Base-by-base conservation (phyloP, 2,888 invertebrate species). In the Ophion ellenae region DNA sequence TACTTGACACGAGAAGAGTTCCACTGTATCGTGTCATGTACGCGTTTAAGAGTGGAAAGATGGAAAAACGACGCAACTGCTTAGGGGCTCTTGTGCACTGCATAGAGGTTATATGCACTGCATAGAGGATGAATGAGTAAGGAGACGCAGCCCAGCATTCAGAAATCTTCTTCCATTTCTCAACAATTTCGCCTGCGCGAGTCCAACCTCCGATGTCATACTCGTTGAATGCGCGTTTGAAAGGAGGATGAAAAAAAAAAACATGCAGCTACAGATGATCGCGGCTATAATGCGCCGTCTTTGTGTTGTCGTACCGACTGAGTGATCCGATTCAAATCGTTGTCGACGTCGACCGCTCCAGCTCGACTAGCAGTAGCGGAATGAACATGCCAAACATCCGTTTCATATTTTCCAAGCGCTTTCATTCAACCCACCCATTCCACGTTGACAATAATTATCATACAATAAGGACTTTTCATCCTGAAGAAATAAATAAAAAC, bases 251-350 rank as follows among this genome's bases (percentile, higher is more conserved):
- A 66, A 63, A 40, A 20, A n/a, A n/a, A 71, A 73, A 45, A 36
- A 14, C 67, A 57, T 76, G 53, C 7, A 45, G 20, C 11, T 47
- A 40, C 24, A 24, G 14, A 40, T 32, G 36, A 36, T 73, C 53
- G 36, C 53, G 7, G 40, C 63, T 64, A 78, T 81, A 47, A 77
- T 74, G 59, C 45, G 69, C 17, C 61, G 20, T 80, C 71, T 64
- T 71, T 73, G 61, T 67, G 73, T 63, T 73, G 80, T 80, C 80
- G 67, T 83, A 57, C 47, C 45, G 53, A 80, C 70, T 70, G 79
- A 79, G 71, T 45, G 74, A 83, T 70, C 53, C 32, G 69, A 80
- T 77, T 74, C 66, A 45, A 59, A 28, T 66, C 53, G 17, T 64
- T 66, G 74, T 74, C 47, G 73, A 67, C 57, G 59, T 32, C 74